Conservation (phyloP, 2,797 vertebrate genomes). For the Pristis pectinata region DNA sequence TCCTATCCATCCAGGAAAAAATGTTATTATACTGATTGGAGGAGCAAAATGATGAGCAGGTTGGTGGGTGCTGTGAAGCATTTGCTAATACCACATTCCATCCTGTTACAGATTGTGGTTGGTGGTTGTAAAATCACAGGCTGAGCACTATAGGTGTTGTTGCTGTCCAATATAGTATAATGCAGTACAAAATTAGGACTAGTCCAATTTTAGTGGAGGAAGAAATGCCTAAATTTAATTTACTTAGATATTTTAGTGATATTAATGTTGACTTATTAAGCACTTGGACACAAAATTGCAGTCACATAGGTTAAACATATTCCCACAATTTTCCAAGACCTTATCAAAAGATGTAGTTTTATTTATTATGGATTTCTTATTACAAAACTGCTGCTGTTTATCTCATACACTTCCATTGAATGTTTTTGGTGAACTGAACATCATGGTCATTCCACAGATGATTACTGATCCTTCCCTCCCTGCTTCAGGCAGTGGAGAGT, state of each 20-base stretch:
- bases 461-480: too few species aligned
- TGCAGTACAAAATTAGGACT: not conserved
- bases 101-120: constrained; percentile 44
- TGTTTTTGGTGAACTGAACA: not conserved
- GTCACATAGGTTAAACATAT: not conserved
- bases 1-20: constrained; percentile 79
- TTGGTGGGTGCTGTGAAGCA: constrained; percentile 62
- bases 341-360: not conserved
- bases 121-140: constrained; percentile 49
- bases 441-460: not conserved
- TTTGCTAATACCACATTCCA: constrained; percentile 50
- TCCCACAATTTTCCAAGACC: not conserved
- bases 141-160: not conserved
- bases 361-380: not conserved
- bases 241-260: not conserved
- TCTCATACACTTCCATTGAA: not conserved
- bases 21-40: constrained; percentile 91
- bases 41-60: constrained; percentile 88
- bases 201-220: not conserved
- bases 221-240: not conserved
- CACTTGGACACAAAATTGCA: not conserved
- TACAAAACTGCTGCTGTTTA: too few species aligned
- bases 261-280: not conserved
- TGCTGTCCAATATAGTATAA: not conserved
- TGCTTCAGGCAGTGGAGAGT: not conserved